Conservation (phyloP, 2,797 vertebrate species). For the Siniperca obscura region DNA sequence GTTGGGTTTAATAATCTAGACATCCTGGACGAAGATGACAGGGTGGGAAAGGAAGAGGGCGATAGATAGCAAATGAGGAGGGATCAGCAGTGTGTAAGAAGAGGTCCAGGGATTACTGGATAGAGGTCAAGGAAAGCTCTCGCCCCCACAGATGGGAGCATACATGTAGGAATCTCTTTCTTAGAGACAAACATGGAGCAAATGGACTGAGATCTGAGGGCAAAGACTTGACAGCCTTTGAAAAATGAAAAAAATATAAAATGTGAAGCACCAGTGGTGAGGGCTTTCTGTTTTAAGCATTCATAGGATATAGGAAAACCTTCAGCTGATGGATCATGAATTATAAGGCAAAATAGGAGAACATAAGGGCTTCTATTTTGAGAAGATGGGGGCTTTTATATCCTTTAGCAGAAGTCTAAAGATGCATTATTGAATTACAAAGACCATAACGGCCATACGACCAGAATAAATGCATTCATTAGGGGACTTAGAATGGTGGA, state of each 20-base stretch:
- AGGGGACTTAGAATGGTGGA: slow-evolving; percentile 29
- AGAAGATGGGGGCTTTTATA: slow-evolving; percentile 59
- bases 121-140: slow-evolving; percentile 63
- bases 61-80: slow-evolving; percentile 64
- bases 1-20: slow-evolving; percentile 74
- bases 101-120: slow-evolving; percentile 76
- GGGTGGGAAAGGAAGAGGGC: slow-evolving; percentile 58
- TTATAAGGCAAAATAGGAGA: slow-evolving; percentile 59
- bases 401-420: slow-evolving; percentile 44
- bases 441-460: slow-evolving; percentile 48
- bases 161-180: slow-evolving; percentile 62
- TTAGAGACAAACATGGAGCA: slow-evolving; percentile 26
- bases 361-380: slow-evolving; percentile 67
- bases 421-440: slow-evolving; percentile 71
- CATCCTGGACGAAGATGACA: slow-evolving; percentile 68
- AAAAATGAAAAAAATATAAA: slow-evolving; percentile 50
- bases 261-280: slow-evolving; percentile 21
- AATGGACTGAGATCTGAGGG: slow-evolving; percentile 48
- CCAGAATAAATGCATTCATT: slow-evolving; percentile 61
- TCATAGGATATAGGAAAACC: slow-evolving; percentile 46
- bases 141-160: slow-evolving; percentile 49
- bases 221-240: slow-evolving; percentile 55
- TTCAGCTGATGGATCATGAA: slow-evolving; percentile 66
- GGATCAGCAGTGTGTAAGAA: slow-evolving; percentile 75
- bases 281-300: slow-evolving; percentile 54